Evolutionary conservation across 37 sponge, comb jelly and placozoan species (phyloP).

Genomic region (Spongia lamella): DNA sequence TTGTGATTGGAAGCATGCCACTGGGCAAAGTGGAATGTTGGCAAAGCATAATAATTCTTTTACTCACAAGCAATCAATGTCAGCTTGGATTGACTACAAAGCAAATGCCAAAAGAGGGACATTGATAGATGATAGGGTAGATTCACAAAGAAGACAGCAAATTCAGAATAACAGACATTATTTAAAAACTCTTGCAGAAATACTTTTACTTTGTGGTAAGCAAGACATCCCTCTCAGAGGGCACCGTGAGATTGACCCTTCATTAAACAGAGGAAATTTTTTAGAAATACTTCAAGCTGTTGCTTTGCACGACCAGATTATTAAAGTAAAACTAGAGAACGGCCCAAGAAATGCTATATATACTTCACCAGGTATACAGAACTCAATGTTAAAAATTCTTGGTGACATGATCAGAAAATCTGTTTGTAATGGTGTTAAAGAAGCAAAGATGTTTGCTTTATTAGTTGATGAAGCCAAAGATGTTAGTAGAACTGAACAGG

Average conservation of each 20-base stretch:
- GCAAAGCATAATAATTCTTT: not conserved
- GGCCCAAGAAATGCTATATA: slow-evolving; percentile 25
- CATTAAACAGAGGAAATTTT: slow-evolving; percentile 14
- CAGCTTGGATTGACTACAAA: no score
- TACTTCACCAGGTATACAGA: slow-evolving; percentile 18
- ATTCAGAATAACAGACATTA: slow-evolving; percentile 15
- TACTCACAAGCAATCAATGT: no score
- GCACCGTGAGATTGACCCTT: not conserved
- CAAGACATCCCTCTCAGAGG: slow-evolving; percentile 16
- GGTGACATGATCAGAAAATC: slow-evolving; percentile 1
- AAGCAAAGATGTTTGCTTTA: not conserved
- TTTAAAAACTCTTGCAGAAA: not conserved
- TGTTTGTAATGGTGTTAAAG: slow-evolving; percentile 1
- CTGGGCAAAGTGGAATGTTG: not conserved
- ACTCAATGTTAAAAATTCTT: not conserved
- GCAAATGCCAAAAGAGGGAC: no score
- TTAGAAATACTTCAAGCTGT: not conserved
- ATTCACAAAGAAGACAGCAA: not conserved
- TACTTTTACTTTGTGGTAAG: slow-evolving; percentile 7
- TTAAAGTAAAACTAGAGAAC: not conserved
- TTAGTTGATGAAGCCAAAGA: slow-evolving; percentile 21
- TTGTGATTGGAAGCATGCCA: not conserved
- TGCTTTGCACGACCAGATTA: slow-evolving; percentile 2
- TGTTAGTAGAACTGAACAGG: slow-evolving; percentile 5
- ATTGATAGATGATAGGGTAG: no score